These are phyloP conservation scores for Dolichallabes microphthalmus DNA, from an alignment of 2,113 vertebrate species.

Conservation along the genomic window DNA sequence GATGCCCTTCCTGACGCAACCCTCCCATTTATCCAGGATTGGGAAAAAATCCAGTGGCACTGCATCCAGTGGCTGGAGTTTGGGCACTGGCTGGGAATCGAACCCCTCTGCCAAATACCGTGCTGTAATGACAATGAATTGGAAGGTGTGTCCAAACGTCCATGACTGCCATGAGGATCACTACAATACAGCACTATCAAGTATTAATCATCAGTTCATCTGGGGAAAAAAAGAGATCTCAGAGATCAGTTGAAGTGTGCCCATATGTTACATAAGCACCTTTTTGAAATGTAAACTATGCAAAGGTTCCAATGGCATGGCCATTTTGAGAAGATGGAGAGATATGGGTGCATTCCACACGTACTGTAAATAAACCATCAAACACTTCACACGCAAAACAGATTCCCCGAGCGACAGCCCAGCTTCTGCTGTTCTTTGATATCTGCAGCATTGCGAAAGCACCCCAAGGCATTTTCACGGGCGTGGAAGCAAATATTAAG, in stretches of 20 bases:
- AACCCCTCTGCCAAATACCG: too few species aligned
- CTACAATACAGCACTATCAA: not conserved
- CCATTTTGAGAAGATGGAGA: constrained; percentile 1
- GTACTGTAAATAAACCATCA: constrained; percentile 15
- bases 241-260: not conserved
- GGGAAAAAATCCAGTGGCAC: too few species aligned
- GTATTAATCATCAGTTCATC: not conserved
- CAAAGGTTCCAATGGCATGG: not conserved
- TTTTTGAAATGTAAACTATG: not conserved
- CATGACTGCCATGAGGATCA: too few species aligned
- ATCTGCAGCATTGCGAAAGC: constrained; percentile 26
- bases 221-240: not conserved
- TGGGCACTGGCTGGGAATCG: too few species aligned
- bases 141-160: too few species aligned
- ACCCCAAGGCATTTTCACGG: constrained; percentile 3
- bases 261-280: not conserved
- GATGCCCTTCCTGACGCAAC: too few species aligned
- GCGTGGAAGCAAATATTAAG: constrained; percentile 26
- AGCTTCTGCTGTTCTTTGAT: constrained; percentile 12
- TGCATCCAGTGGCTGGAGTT: too few species aligned
- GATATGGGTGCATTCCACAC: not conserved
- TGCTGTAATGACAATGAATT: too few species aligned
- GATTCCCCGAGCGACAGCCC: not conserved
- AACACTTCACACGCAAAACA: constrained; percentile 14
- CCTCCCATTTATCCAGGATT: too few species aligned